phyloP scores from a whole-genome alignment of 1,140 invertebrate genomes.

The Lepidostoma basale region DNA sequence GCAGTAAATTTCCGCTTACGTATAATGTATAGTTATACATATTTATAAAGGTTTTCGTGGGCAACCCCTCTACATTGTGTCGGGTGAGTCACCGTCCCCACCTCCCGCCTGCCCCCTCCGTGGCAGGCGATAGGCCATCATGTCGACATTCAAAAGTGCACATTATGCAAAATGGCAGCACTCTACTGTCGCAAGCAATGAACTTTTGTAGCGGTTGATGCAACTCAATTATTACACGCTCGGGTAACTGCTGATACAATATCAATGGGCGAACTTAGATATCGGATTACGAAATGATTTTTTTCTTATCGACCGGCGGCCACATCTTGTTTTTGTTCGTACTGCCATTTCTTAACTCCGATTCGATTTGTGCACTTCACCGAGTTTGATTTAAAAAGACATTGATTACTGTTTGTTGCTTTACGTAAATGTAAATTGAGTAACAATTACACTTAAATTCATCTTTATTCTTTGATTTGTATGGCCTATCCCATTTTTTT shows the following conservation, averaged over 20 bases:
- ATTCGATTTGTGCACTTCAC: too few species aligned
- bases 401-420: too few species aligned
- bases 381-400: too few species aligned
- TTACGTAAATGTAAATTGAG: too few species aligned
- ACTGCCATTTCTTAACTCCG: neutral
- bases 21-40: slow-evolving; percentile 6
- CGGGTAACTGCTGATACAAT: slow-evolving; percentile 12
- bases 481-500: too few species aligned
- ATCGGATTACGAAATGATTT: slow-evolving; percentile 13
- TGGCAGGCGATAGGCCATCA: neutral
- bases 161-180: slow-evolving; percentile 20
- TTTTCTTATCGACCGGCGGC: neutral
- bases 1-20: neutral
- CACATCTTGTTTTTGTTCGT: neutral
- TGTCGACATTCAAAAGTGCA: slow-evolving; percentile 23
- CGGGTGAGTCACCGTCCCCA: slow-evolving; percentile 3
- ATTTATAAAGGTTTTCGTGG: slow-evolving; percentile 4
- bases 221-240: slow-evolving; percentile 25
- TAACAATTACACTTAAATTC: too few species aligned
- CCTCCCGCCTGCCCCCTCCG: neutral
- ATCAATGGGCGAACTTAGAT: slow-evolving; percentile 11
- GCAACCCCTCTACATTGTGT: neutral
- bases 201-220: slow-evolving; percentile 25
- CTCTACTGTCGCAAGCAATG: neutral
- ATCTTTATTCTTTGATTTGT: too few species aligned